phyloP scores from a whole-genome alignment of 2,113 vertebrate genomes.

The Clupea harengus region DNA sequence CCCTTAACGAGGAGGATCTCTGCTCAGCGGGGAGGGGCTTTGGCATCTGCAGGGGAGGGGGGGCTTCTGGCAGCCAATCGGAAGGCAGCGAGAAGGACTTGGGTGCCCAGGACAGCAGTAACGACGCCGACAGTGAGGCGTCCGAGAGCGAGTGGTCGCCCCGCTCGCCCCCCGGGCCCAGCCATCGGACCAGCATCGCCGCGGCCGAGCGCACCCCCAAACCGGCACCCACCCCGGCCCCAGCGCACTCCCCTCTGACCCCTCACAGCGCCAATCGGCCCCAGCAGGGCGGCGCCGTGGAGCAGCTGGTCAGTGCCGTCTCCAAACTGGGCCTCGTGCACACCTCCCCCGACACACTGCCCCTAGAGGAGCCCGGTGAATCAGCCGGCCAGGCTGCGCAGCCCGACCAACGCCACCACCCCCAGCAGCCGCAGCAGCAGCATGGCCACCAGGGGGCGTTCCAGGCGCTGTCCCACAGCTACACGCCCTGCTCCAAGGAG shows the following conservation, averaged over 20 bases:
- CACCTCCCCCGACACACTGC: slow-evolving; percentile 56
- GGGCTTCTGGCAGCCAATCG: slow-evolving; percentile 75
- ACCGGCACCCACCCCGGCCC: slow-evolving; percentile 34
- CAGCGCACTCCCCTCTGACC: slow-evolving; percentile 42
- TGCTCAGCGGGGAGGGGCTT: slow-evolving; percentile 49
- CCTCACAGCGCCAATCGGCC: slow-evolving; percentile 15
- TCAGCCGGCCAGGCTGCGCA: slow-evolving; percentile 48
- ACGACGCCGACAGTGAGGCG: slow-evolving; percentile 92
- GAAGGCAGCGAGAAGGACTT: slow-evolving; percentile 86
- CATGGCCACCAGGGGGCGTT: slow-evolving; percentile 79
- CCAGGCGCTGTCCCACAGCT: slow-evolving; percentile 90
- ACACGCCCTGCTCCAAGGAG: slow-evolving; percentile 89
- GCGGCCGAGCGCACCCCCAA: slow-evolving; percentile 37
- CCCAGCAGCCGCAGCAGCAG: slow-evolving; percentile 44
- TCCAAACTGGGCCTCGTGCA: slow-evolving; percentile 77
- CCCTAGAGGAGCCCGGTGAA: slow-evolving; percentile 59
- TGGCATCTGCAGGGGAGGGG: slow-evolving; percentile 52
- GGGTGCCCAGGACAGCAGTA: slow-evolving; percentile 82
- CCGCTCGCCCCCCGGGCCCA: slow-evolving; percentile 41
- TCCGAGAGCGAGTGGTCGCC: slow-evolving; percentile 83
- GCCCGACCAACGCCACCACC: slow-evolving; percentile 58
- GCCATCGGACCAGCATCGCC: slow-evolving; percentile 34
- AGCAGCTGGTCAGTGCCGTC: slow-evolving; percentile 73
- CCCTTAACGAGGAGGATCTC: slow-evolving; percentile 56
- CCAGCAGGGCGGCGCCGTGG: slow-evolving; percentile 61